Base-by-base conservation (phyloP, 1,140 invertebrate genomes). In the Gonioctena quinquepunctata region DNA sequence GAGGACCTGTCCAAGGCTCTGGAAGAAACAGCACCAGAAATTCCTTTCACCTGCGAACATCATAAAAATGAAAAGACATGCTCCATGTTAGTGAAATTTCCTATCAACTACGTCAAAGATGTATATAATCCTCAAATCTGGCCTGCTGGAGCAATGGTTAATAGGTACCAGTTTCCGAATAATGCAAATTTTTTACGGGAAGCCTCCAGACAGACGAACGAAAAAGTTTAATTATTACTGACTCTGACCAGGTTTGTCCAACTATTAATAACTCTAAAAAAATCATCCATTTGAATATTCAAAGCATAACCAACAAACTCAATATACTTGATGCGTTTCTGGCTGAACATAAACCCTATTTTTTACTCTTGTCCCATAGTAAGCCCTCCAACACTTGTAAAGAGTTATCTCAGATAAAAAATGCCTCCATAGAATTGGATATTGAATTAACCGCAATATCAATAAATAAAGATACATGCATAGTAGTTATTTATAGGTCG, bases 131-230 rank as follows among this genome's bases (percentile, higher is more conserved):
- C 18, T 54, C 50, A 21, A 54, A 54, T 21, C 8, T 54, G 18
- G 50, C 50, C 50, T 54, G 18, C n/a, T 21, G 18, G 18, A 6
- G 2, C 50, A 54, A 54, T 54, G 50, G 0, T 54, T 21, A 7
- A 21, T 22, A 54, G 50, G 2, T 54, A 54, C 0, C 50, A 21
- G 5, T 54, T 21, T 54, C 18, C n/a, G 7, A 21, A 54, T 16
- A 54, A 54, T 54, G 50, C n/a, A 21, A 2, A 3, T 54, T 21
- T 54, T 0, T 21, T 54, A 21, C 50, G 50, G 11, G 18, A 54
- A 54, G 50, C 50, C 18, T 54, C 50, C 18, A 54, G 50, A 54
- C 18, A 54, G 50, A 52, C 50, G 50, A 52, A 52, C 50, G n/a
- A 54, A 54, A 1, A 3, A 42, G 33, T 42, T 42, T 0, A 42